Base-by-base conservation (phyloP, 2,113 vertebrate species). In the Sturnira hondurensis region DNA sequence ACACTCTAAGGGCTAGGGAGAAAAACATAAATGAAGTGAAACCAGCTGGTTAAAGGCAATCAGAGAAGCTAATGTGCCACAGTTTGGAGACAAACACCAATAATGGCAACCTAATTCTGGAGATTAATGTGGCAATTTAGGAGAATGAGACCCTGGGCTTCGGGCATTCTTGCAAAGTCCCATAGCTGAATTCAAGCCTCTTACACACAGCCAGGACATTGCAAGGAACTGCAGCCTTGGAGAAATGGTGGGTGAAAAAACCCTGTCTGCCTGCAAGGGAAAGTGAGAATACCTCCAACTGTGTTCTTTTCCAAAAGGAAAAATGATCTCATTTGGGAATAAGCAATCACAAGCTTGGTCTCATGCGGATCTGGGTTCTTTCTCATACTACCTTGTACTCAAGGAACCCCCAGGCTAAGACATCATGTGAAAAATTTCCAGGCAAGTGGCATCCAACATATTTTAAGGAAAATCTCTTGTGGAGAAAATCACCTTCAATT, bases 321-420 rank as follows among this genome's bases (percentile, higher is more conserved):
- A 33, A 41, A 1, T 4, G 15, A 0, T 5, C 4, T 65, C 33
- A n/a, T 71, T 41, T 54, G 28, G 33, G 45, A 73, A 73, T 20
- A 5, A 1, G 22, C 19, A n/a, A 9, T n/a, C 20, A 45, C 7
- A 36, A 81, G 33, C 17, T 26, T 4, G 12, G 36, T 36, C 33
- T 85, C 14, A 1, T 19, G 6, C 54, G 17, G 28, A 22, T 15
- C 31, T 33, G 56, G 26, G 38, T 33, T 56, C 36, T 26, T 67
- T 28, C 19, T 5, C 36, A 17, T 7, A 2, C n/a, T 3, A 5
- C 14, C 13, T 9, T 1, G 3, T 2, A 7, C 7, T 65, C 43
- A 13, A 22, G 45, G 63, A 88, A n/a, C 7, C 58, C 28, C 15
- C 43, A 31, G 22, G 6, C 17, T 50, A 0, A 13, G 36, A 13